Conservation (phyloP, 2,797 vertebrate genomes). For the Sparidentex hasta region DNA sequence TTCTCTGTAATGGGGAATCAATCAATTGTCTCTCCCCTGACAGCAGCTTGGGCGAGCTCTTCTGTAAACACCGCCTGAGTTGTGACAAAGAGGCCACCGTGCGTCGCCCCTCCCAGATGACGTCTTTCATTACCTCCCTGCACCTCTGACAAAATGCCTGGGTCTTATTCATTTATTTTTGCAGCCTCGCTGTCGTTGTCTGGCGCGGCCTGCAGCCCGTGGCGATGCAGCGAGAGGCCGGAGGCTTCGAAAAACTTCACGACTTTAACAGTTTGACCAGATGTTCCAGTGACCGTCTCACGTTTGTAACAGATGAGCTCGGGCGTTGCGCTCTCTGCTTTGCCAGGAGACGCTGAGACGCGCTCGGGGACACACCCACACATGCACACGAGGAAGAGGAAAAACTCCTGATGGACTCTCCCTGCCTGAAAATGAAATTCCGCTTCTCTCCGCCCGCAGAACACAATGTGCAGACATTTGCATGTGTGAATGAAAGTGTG, state of each 20-base stretch:
- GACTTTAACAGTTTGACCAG: slow-evolving; percentile 65
- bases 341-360: slow-evolving; percentile 44
- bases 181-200: slow-evolving; percentile 25
- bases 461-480: slow-evolving; percentile 56
- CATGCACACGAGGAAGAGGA: slow-evolving; percentile 13
- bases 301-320: slow-evolving; percentile 55
- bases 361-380: slow-evolving; percentile 51
- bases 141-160: slow-evolving; percentile 36
- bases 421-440: slow-evolving; percentile 61
- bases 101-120: slow-evolving; percentile 51
- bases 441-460: slow-evolving; percentile 27
- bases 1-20: slow-evolving; percentile 59
- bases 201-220: background rate
- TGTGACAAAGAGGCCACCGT: slow-evolving; percentile 47
- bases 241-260: slow-evolving; percentile 35
- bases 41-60: slow-evolving; percentile 41
- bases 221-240: background rate
- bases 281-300: slow-evolving; percentile 65
- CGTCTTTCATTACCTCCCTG: slow-evolving; percentile 33
- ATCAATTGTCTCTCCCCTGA: slow-evolving; percentile 50
- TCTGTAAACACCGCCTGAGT: slow-evolving; percentile 55
- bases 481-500: slow-evolving; percentile 52
- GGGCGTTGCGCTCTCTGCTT: slow-evolving; percentile 55
- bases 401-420: slow-evolving; percentile 51
- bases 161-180: slow-evolving; percentile 51